Evolutionary conservation across 2,888 invertebrate genomes (phyloP).

Genomic region (Mythimna loreyi): DNA sequence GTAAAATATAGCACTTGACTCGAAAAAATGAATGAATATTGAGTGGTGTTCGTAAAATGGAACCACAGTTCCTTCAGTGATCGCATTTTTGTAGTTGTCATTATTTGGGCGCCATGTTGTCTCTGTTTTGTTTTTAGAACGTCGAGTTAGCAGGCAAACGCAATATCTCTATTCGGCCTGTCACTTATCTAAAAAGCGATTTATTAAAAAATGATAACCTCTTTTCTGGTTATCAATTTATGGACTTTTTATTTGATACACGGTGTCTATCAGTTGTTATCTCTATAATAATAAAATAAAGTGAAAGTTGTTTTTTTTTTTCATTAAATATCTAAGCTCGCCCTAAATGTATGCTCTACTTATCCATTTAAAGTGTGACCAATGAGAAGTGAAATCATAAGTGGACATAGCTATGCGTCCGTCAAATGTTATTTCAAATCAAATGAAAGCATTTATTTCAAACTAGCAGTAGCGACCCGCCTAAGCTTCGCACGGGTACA

Average conservation of each 20-base stretch:
- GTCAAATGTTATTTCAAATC: too few species aligned
- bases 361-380: constrained; percentile 1
- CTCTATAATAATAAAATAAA: constrained; percentile 37
- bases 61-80: constrained; percentile 67
- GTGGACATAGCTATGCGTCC: not conserved
- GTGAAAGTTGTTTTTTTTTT: constrained; percentile 41
- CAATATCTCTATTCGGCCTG: constrained; percentile 3
- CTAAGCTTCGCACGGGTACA: too few species aligned
- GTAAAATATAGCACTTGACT: constrained; percentile 88
- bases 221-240: constrained; percentile 56
- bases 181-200: constrained; percentile 34
- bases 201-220: constrained; percentile 60
- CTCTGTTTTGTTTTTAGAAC: constrained; percentile 56
- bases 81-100: constrained; percentile 63
- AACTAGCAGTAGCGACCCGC: too few species aligned
- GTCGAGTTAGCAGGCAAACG: constrained; percentile 14
- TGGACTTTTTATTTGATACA: constrained; percentile 51
- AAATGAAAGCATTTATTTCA: not conserved
- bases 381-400: constrained; percentile 6
- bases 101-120: constrained; percentile 63
- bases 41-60: constrained; percentile 71
- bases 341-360: constrained; percentile 34
- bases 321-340: constrained; percentile 28
- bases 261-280: constrained; percentile 53
- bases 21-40: constrained; percentile 83